These are phyloP conservation scores for Sebastiscus albofasciatus DNA, from an alignment of 2,797 vertebrate species.

Conservation along the genomic window DNA sequence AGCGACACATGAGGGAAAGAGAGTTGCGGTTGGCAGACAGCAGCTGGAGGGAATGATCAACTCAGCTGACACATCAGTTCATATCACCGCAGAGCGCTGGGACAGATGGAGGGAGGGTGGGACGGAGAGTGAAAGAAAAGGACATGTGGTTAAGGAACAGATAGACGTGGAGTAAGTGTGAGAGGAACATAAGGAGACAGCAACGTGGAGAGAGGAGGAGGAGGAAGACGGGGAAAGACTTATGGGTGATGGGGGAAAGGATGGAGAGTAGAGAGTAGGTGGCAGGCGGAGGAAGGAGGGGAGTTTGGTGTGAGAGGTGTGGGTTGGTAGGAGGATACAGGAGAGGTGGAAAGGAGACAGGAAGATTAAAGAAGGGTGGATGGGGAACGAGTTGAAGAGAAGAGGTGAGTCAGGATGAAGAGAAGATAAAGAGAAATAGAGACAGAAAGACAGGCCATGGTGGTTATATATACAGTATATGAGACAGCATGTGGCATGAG, in stretches of 20 bases:
- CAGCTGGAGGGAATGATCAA: constrained; percentile 80
- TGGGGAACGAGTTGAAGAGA: not conserved
- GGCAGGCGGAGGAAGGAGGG: not conserved
- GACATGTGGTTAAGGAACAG: constrained; percentile 45
- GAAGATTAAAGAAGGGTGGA: not conserved
- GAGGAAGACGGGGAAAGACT: not conserved
- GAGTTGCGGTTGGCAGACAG: constrained; percentile 74
- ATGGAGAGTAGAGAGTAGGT: not conserved
- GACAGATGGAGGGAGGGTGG: constrained; percentile 64
- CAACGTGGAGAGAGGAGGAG: constrained; percentile 20
- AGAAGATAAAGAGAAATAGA: not conserved
- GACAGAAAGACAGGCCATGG: not conserved
- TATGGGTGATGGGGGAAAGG: not conserved
- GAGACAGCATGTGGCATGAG: not conserved
- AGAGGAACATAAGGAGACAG: constrained; percentile 33
- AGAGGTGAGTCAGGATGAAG: not conserved
- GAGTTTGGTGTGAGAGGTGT: not conserved
- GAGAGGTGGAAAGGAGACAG: not conserved
- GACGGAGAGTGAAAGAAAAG: constrained; percentile 35
- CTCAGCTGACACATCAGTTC: constrained; percentile 78
- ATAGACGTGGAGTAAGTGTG: constrained; percentile 37
- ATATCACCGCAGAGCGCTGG: constrained; percentile 59
- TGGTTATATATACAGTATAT: not conserved
- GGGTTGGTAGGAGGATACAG: not conserved
- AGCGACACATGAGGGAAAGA: constrained; percentile 61